Evolutionary conservation across 2,888 invertebrate species (phyloP).

Genomic region (Pimpla rufipes): DNA sequence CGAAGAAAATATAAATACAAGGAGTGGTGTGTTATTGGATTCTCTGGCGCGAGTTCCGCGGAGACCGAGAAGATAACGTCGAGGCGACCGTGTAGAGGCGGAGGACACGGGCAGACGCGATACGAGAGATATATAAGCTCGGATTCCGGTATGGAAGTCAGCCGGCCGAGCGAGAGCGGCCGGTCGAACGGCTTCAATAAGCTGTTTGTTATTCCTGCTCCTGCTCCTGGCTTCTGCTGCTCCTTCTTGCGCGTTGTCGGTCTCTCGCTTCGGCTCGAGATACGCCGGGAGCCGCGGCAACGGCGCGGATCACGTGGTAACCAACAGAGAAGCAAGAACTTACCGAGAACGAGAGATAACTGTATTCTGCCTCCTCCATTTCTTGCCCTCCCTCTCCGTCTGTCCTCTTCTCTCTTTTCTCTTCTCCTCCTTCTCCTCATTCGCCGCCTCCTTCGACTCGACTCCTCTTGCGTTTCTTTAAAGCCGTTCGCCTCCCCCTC

Average conservation of each 20-base stretch:
- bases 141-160: slow-evolving; percentile 62
- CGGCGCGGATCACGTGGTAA: slow-evolving; percentile 63
- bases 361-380: slow-evolving; percentile 76
- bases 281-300: slow-evolving; percentile 51
- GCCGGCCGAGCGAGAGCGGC: slow-evolving; percentile 54
- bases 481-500: slow-evolving; percentile 31
- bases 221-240: slow-evolving; percentile 31
- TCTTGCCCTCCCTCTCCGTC: slow-evolving; percentile 69
- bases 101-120: slow-evolving; percentile 7
- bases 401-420: slow-evolving; percentile 17
- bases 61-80: slow-evolving; percentile 16
- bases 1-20: slow-evolving; percentile 22
- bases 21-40: slow-evolving; percentile 61
- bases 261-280: slow-evolving; percentile 54
- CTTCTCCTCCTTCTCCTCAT: slow-evolving; percentile 2
- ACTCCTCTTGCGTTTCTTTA: slow-evolving; percentile 48
- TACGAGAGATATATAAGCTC: slow-evolving; percentile 39
- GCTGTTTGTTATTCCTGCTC: slow-evolving; percentile 60
- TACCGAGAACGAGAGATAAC: slow-evolving; percentile 73
- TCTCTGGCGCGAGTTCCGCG: slow-evolving; percentile 36
- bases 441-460: slow-evolving; percentile 43
- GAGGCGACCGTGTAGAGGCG: not conserved
- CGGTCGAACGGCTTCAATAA: slow-evolving; percentile 66
- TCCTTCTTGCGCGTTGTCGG: slow-evolving; percentile 42
- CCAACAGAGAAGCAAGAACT: slow-evolving; percentile 72